These are phyloP conservation scores for Aphelenchoides bicaudatus DNA, from an alignment of 2,888 invertebrate species.

Conservation along the genomic window DNA sequence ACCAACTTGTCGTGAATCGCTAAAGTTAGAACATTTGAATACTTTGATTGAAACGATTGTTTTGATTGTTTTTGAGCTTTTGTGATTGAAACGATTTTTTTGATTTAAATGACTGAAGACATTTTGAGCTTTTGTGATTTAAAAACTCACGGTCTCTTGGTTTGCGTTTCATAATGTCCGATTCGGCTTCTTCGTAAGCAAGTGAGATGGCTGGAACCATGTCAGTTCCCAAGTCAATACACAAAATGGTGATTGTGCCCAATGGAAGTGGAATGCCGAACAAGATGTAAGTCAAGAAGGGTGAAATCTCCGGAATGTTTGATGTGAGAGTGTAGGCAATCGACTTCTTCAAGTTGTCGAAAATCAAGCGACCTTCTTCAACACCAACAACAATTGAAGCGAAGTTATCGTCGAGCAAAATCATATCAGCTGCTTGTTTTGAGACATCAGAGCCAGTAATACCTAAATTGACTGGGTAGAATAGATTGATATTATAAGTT, in stretches of 20 bases:
- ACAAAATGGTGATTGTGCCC: slow-evolving; percentile 66
- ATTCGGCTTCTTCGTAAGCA: slow-evolving; percentile 72
- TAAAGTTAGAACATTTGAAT: too few species aligned
- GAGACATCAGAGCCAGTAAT: slow-evolving; percentile 67
- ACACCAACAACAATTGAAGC: slow-evolving; percentile 86
- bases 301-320: slow-evolving; percentile 65
- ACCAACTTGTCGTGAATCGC: slow-evolving; percentile 70
- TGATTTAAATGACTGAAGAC: too few species aligned
- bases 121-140: too few species aligned
- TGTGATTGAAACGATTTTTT: too few species aligned
- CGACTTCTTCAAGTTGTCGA: slow-evolving; percentile 67
- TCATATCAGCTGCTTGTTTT: slow-evolving; percentile 98
- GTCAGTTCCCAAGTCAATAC: slow-evolving; percentile 67
- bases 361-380: slow-evolving; percentile 68
- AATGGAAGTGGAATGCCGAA: slow-evolving; percentile 65
- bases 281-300: slow-evolving; percentile 65
- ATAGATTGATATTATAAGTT: not conserved
- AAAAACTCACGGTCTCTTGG: slow-evolving; percentile 71
- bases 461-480: slow-evolving; percentile 49
- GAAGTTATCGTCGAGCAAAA: slow-evolving; percentile 90
- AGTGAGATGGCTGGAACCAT: slow-evolving; percentile 72
- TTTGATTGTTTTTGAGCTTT: too few species aligned
- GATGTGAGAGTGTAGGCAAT: slow-evolving; percentile 66
- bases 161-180: slow-evolving; percentile 71
- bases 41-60: too few species aligned